Evolutionary conservation across 2,888 invertebrate genomes (phyloP).

Genomic region (Tigriopus californicus): DNA sequence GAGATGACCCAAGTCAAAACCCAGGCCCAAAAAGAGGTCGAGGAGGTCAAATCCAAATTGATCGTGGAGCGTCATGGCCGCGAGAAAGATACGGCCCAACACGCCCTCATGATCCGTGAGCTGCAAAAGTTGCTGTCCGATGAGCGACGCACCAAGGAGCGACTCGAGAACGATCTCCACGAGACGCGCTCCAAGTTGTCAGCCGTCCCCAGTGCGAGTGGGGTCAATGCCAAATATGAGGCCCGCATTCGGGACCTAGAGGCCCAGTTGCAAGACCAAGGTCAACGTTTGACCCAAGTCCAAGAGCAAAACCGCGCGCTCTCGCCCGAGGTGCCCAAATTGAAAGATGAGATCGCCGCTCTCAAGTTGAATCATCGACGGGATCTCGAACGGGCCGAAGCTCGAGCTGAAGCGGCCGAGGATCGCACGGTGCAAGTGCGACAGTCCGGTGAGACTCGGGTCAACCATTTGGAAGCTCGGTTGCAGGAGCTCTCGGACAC

Average conservation of each 20-base stretch:
- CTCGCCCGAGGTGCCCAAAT: constrained; percentile 41
- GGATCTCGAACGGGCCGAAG: constrained; percentile 43
- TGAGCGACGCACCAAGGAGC: constrained; percentile 53
- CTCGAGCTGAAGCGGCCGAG: constrained; percentile 45
- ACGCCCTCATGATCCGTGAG: constrained; percentile 41
- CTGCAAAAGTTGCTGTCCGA: constrained; percentile 52
- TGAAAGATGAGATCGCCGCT: constrained; percentile 51
- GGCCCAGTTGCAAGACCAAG: constrained; percentile 43
- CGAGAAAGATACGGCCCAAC: constrained; percentile 58
- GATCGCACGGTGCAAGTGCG: constrained; percentile 46
- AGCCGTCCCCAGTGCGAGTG: constrained; percentile 22
- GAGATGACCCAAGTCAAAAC: background rate
- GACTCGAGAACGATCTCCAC: constrained; percentile 43
- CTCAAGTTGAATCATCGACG: constrained; percentile 50
- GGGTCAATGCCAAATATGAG: constrained; percentile 22
- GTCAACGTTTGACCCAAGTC: constrained; percentile 41
- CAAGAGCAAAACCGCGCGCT: constrained; percentile 41
- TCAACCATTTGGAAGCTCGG: constrained; percentile 50
- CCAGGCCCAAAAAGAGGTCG: constrained; percentile 29
- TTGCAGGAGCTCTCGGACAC: constrained; percentile 58
- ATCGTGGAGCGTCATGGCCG: constrained; percentile 57
- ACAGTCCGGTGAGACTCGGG: constrained; percentile 52
- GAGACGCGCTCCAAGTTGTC: constrained; percentile 33
- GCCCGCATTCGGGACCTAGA: constrained; percentile 32
- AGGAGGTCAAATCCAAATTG: constrained; percentile 49